phyloP scores from a whole-genome alignment of 2,113 vertebrate species.

The Brachyhypopomus gauderio region DNA sequence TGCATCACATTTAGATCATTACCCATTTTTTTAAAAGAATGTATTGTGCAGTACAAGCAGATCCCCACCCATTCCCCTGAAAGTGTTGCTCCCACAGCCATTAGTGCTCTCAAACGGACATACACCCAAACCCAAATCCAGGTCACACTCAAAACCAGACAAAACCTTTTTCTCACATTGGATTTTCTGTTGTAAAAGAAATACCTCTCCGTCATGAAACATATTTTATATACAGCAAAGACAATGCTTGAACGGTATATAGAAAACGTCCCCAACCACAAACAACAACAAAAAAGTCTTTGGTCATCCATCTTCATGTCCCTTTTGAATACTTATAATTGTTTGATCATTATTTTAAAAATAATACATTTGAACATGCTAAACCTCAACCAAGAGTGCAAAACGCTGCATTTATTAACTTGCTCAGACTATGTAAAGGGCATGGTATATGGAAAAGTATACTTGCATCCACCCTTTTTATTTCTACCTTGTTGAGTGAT shows the following conservation, averaged over 20 bases:
- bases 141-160: neutral
- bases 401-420: neutral
- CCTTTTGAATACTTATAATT: neutral
- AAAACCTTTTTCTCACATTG: conserved; percentile 5
- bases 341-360: neutral
- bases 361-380: neutral
- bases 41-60: no score
- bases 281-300: conserved; percentile 1
- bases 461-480: neutral
- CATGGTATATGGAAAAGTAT: neutral
- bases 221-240: conserved; percentile 28
- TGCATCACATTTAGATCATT: no score
- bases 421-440: no score
- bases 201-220: neutral
- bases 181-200: conserved; percentile 27
- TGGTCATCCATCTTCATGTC: conserved; percentile 37
- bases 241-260: neutral
- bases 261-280: neutral
- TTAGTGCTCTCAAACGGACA: neutral
- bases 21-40: no score
- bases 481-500: neutral
- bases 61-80: neutral
- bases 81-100: neutral
- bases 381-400: conserved; percentile 7
- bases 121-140: neutral